phyloP scores from a whole-genome alignment of 2,797 vertebrate species.

The Ctenosaura bakeri region DNA sequence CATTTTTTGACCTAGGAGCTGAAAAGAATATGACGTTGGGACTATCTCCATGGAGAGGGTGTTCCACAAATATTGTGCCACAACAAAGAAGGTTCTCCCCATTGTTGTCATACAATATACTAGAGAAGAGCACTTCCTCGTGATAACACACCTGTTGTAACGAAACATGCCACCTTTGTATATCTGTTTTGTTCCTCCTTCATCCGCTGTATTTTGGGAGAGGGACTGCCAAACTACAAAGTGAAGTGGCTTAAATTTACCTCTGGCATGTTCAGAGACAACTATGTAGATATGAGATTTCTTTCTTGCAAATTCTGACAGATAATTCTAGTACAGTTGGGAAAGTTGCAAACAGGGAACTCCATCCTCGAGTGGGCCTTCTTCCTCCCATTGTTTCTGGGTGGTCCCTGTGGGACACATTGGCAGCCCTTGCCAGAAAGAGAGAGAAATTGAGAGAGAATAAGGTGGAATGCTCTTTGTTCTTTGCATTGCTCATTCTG shows the following conservation, averaged over 20 bases:
- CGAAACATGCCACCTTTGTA: not conserved
- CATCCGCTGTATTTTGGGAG: not conserved
- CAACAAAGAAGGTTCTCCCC: not conserved
- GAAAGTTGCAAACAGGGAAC: not conserved
- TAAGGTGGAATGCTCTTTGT: not conserved
- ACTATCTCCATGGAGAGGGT: not conserved
- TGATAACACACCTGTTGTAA: not conserved
- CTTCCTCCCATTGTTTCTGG: not conserved
- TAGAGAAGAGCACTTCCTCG: too few relatives aligned
- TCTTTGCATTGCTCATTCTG: not conserved
- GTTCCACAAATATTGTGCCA: not conserved
- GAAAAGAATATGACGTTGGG: not conserved
- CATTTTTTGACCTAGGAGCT: not conserved
- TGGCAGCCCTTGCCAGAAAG: not conserved
- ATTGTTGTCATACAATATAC: not conserved
- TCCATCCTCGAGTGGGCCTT: not conserved
- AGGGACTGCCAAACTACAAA: too few relatives aligned
- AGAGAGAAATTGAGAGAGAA: not conserved
- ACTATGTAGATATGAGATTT: not conserved
- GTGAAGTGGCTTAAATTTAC: not conserved
- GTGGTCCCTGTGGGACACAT: too few relatives aligned
- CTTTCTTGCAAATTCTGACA: not conserved
- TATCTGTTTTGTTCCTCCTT: not conserved
- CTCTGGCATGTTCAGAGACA: not conserved
- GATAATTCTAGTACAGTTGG: not conserved